These are phyloP conservation scores for Samia ricini DNA, from an alignment of 1,140 invertebrate genomes.

Conservation along the genomic window DNA sequence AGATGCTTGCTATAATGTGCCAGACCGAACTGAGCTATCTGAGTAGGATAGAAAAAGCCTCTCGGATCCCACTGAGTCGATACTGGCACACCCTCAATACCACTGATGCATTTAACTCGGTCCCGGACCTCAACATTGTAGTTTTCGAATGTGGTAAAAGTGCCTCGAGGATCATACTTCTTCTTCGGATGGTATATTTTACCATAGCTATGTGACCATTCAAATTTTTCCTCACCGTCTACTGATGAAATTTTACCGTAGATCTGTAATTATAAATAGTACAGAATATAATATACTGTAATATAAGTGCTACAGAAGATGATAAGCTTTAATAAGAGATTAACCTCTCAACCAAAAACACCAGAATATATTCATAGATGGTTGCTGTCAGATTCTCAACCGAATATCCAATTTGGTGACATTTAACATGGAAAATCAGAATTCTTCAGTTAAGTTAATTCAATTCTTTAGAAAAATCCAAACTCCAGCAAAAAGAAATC, in stretches of 20 bases:
- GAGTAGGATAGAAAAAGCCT: constrained; percentile 98
- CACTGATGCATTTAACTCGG: constrained; percentile 96
- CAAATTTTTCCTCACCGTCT: constrained; percentile 87
- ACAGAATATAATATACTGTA: background rate
- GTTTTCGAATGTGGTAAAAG: constrained; percentile 97
- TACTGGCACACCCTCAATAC: constrained; percentile 93
- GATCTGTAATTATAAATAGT: constrained; percentile 72
- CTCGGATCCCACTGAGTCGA: constrained; percentile 96
- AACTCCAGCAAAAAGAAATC: too few relatives aligned
- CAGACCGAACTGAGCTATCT: constrained; percentile 98
- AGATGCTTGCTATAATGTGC: constrained; percentile 98
- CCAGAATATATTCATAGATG: too few relatives aligned
- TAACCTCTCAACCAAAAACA: too few relatives aligned
- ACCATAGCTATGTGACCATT: constrained; percentile 96
- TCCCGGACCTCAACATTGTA: constrained; percentile 98
- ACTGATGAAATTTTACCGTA: constrained; percentile 86
- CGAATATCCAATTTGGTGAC: too few relatives aligned
- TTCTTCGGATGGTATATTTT: constrained; percentile 93
- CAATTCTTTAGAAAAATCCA: too few relatives aligned
- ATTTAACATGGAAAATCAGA: too few relatives aligned
- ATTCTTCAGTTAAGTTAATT: too few relatives aligned
- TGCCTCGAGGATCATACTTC: constrained; percentile 91
- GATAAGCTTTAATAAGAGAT: too few relatives aligned
- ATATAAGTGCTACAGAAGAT: too few relatives aligned
- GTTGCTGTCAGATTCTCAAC: too few relatives aligned